Conservation (phyloP, 2,113 vertebrate species). For the Thalassoma bifasciatum region DNA sequence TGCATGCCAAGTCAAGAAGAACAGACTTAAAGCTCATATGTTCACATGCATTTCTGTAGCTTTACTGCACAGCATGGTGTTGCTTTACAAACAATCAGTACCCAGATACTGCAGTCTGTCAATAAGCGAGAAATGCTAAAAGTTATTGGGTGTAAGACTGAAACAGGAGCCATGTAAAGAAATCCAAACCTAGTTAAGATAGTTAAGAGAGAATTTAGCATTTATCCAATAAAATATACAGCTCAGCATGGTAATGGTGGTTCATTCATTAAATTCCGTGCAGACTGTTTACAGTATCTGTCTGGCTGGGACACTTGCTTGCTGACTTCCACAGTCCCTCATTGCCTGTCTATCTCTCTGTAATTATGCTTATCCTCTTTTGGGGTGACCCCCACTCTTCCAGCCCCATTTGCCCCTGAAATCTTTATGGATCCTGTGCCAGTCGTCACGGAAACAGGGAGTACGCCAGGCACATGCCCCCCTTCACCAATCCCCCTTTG, state of each 20-base stretch:
- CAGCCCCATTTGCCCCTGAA: constrained; percentile 75
- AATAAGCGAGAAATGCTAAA: background rate
- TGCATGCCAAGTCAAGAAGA: constrained; percentile 12
- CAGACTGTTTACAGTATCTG: constrained; percentile 28
- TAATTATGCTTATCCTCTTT: constrained; percentile 80
- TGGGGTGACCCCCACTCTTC: constrained; percentile 68
- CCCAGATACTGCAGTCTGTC: background rate
- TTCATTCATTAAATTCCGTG: constrained; percentile 1
- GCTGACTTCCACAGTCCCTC: constrained; percentile 54
- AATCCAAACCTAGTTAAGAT: background rate
- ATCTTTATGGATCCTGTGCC: constrained; percentile 78
- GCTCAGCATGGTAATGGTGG: constrained; percentile 1
- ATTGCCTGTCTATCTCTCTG: constrained; percentile 66
- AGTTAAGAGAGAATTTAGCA: background rate
- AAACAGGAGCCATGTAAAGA: background rate
- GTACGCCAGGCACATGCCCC: constrained; percentile 73
- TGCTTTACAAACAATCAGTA: constrained; percentile 4
- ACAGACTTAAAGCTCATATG: background rate
- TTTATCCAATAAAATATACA: background rate
- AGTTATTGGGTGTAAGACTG: background rate
- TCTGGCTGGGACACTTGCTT: constrained; percentile 56
- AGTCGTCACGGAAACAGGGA: constrained; percentile 83
- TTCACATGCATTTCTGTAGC: constrained; percentile 7
- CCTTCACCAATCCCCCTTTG: constrained; percentile 38
- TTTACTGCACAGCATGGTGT: background rate